Conservation (phyloP, 2,797 vertebrate genomes). For the Coendou prehensilis region DNA sequence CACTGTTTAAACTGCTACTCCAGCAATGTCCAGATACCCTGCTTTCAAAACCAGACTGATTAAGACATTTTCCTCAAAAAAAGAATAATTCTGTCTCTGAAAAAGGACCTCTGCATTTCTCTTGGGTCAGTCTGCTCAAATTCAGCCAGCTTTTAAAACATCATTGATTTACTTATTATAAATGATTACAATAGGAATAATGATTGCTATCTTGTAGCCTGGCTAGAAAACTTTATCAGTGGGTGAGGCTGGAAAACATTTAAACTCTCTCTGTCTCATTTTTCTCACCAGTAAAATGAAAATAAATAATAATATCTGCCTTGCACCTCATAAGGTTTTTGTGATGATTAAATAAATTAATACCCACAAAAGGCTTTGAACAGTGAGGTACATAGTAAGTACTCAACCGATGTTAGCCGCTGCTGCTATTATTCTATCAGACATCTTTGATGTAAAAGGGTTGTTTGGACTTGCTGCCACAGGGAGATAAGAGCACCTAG, state of each 20-base stretch:
- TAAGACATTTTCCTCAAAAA: conserved; percentile 37
- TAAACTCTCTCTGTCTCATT: conserved; percentile 1
- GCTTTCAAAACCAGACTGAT: conserved; percentile 10
- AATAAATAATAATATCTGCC: conserved; percentile 19
- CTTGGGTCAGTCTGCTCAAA: conserved; percentile 23
- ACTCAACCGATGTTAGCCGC: not conserved
- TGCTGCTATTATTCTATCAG: conserved; percentile 29
- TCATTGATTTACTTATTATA: conserved; percentile 54
- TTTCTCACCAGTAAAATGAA: conserved; percentile 30
- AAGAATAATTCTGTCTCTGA: conserved; percentile 63
- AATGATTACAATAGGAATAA: conserved; percentile 38
- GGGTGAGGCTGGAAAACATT: not conserved
- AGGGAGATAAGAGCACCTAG: conserved; percentile 11
- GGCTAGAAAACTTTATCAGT: conserved; percentile 51
- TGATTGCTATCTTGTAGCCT: not conserved
- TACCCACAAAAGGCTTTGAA: conserved; percentile 32
- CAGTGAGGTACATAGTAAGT: not conserved
- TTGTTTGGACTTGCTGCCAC: conserved; percentile 36
- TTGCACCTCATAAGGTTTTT: not conserved
- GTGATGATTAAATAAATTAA: conserved; percentile 19
- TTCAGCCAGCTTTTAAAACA: conserved; percentile 39
- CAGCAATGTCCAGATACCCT: not conserved
- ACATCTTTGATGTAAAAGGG: conserved; percentile 51
- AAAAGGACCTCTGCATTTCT: conserved; percentile 58
- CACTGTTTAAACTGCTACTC: conserved; percentile 38